Percentiles rank a stretch among this genome's conserved stretches.
Evolutionary conservation across 1,140 invertebrate species (phyloP).

Genomic region (Sminthurides bifidus): DNA sequence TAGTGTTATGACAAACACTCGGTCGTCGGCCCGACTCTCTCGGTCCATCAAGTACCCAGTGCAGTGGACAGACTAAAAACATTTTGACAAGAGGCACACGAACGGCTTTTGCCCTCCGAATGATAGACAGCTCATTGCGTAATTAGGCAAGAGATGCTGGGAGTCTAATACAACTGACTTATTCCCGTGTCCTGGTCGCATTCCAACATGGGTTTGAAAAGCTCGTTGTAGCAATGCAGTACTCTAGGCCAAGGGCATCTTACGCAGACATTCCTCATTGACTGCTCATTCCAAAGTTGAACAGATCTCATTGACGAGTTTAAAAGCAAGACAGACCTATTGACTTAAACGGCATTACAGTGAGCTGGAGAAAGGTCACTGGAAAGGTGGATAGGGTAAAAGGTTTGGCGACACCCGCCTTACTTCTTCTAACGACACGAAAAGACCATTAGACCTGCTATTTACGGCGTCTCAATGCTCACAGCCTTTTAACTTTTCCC

Average conservation of each 20-base stretch:
- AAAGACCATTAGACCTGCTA: slow-evolving; percentile 33
- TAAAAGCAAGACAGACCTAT: too few relatives aligned
- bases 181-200: neutral
- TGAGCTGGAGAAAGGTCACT: slow-evolving; percentile 16
- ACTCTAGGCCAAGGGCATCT: neutral
- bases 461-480: slow-evolving; percentile 26
- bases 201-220: neutral
- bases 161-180: too few relatives aligned
- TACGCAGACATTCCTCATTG: neutral
- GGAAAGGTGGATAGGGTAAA: slow-evolving; percentile 11
- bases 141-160: too few relatives aligned
- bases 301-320: slow-evolving; percentile 2
- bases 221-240: neutral
- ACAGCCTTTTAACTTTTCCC: slow-evolving; percentile 4
- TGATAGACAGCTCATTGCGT: too few relatives aligned
- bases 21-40: too few relatives aligned
- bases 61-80: too few relatives aligned
- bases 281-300: neutral
- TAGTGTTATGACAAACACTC: too few relatives aligned
- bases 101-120: too few relatives aligned
- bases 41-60: too few relatives aligned
- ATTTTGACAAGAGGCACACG: too few relatives aligned
- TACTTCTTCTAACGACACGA: slow-evolving; percentile 30
- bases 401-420: slow-evolving; percentile 30
- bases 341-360: too few relatives aligned